Evolutionary conservation across 2,113 vertebrate genomes (phyloP).

Genomic region (Nerophis lumbriciformis): DNA sequence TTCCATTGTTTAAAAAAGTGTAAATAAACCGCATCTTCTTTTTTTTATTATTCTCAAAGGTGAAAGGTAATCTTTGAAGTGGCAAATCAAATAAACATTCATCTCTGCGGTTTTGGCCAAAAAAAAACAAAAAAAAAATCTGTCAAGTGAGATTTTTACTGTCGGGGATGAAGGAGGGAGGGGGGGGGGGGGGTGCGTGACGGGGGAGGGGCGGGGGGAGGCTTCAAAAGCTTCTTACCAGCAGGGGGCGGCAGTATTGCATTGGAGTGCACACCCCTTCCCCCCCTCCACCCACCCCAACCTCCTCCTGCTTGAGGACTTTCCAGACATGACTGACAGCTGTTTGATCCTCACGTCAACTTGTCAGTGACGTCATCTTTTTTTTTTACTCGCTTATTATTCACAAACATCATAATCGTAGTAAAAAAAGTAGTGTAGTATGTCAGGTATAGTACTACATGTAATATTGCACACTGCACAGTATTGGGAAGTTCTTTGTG

Average conservation of each 20-base stretch:
- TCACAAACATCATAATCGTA: too few species aligned
- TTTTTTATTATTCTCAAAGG: constrained; percentile 32
- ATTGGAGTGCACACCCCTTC: constrained; percentile 74
- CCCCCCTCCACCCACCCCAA: constrained; percentile 26
- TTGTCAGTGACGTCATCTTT: constrained; percentile 46
- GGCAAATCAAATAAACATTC: constrained; percentile 47
- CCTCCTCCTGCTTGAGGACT: constrained; percentile 40
- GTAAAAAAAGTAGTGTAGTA: too few species aligned
- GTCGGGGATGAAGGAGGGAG: constrained; percentile 37
- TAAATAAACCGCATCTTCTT: not conserved
- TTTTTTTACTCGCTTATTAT: constrained; percentile 29
- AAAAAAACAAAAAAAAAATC: constrained; percentile 14
- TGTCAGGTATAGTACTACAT: too few species aligned
- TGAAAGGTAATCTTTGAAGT: constrained; percentile 61
- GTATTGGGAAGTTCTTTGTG: too few species aligned
- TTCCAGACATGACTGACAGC: constrained; percentile 56
- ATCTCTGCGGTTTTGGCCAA: constrained; percentile 25
- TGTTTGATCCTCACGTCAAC: constrained; percentile 65
- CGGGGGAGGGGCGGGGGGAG: constrained; percentile 45
- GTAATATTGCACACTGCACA: too few species aligned
- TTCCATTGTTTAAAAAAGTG: not conserved
- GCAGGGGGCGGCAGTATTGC: constrained; percentile 82
- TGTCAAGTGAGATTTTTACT: constrained; percentile 44
- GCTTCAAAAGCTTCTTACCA: constrained; percentile 78
- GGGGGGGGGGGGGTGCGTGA: constrained; percentile 51